phyloP scores from a whole-genome alignment of 1,140 invertebrate genomes.

The Campoletis sonorensis region DNA sequence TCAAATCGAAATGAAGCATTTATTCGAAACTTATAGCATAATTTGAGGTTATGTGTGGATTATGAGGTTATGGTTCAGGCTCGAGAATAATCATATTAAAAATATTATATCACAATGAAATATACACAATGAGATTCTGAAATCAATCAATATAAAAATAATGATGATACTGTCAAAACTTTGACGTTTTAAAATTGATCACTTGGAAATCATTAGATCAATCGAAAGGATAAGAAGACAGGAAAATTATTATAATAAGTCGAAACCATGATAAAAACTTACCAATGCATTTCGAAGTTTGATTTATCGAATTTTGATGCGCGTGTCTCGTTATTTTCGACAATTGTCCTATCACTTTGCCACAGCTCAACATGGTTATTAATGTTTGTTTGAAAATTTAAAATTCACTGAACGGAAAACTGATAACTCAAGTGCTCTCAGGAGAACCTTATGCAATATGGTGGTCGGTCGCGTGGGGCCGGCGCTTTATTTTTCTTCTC shows the following conservation, averaged over 20 bases:
- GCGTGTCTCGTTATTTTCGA: conserved; percentile 58
- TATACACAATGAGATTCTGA: not conserved
- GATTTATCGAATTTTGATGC: conserved; percentile 49
- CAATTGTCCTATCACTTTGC: conserved; percentile 58
- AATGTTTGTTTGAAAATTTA: conserved; percentile 33
- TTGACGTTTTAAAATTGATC: not conserved
- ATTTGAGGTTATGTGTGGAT: conserved; percentile 44
- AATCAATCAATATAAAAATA: not conserved
- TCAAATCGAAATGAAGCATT: no score
- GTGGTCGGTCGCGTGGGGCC: conserved; percentile 54
- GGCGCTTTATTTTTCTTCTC: conserved; percentile 37
- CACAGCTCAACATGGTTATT: conserved; percentile 62
- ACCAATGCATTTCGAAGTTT: conserved; percentile 54
- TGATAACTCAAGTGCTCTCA: conserved; percentile 4
- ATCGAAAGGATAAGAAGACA: not conserved
- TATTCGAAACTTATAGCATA: not conserved
- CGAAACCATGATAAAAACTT: conserved; percentile 21
- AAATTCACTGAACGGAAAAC: conserved; percentile 51
- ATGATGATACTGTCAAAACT: not conserved
- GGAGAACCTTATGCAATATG: conserved; percentile 63
- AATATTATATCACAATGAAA: not conserved
- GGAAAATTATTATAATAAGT: not conserved
- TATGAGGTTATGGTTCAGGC: no score
- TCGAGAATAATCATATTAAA: not conserved
- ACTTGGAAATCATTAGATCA: not conserved